Conservation (phyloP, 2,113 vertebrate species). For the Dromiciops gliroides region DNA sequence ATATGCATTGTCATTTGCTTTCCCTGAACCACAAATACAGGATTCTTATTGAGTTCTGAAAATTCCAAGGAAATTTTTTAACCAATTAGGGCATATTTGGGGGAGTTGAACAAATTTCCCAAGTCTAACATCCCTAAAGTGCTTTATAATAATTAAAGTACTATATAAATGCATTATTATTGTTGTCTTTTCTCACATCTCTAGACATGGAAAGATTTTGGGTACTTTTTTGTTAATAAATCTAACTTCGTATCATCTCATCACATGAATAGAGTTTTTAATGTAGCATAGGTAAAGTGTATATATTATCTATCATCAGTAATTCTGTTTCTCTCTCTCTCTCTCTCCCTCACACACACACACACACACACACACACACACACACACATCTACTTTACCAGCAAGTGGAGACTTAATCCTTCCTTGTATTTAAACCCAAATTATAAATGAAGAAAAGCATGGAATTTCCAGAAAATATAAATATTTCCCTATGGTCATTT, state of each 20-base stretch:
- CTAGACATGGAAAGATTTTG: not conserved
- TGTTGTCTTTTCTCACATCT: no score
- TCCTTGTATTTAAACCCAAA: not conserved
- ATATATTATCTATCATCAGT: not conserved
- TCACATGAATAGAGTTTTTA: not conserved
- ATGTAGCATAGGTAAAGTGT: not conserved
- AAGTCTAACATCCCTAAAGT: no score
- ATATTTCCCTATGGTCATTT: not conserved
- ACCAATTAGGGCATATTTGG: not conserved
- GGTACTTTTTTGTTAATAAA: not conserved
- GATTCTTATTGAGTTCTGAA: not conserved
- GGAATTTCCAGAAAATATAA: conserved; percentile 9
- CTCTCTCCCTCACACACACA: no score
- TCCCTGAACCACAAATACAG: not conserved
- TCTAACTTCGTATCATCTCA: not conserved
- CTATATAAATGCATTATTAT: no score
- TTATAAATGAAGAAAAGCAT: conserved; percentile 10
- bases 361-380: no score
- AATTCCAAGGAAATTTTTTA: not conserved
- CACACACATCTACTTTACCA: not conserved
- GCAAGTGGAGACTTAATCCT: not conserved
- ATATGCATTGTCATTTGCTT: not conserved
- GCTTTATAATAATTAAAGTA: no score
- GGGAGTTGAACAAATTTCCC: no score
- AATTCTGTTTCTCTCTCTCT: no score